Conservation (phyloP, 2,888 invertebrate species). For the Malacosoma neustria region DNA sequence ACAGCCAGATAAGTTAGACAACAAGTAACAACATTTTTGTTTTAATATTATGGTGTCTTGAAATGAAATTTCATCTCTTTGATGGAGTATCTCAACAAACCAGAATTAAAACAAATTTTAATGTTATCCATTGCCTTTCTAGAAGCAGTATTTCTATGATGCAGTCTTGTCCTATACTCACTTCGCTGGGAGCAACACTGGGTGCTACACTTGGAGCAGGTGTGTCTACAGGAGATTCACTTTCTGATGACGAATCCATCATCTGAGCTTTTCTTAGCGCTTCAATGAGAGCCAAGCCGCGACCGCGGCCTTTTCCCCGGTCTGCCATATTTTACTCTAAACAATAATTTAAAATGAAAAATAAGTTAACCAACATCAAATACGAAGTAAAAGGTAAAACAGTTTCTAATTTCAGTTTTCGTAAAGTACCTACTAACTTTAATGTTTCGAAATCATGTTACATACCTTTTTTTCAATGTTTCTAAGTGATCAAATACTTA, state of each 20-base stretch:
- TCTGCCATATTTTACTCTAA: conserved; percentile 37
- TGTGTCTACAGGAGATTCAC: conserved; percentile 27
- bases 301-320: conserved; percentile 44
- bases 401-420: background rate
- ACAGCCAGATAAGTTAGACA: no score
- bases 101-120: no score
- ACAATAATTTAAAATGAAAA: background rate
- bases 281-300: conserved; percentile 50
- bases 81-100: no score
- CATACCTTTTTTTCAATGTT: no score
- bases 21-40: no score
- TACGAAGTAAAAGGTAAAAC: background rate
- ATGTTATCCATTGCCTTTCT: no score
- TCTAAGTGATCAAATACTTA: no score
- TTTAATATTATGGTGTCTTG: no score
- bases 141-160: no score
- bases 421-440: background rate
- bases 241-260: conserved; percentile 29
- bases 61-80: no score
- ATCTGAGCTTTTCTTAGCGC: conserved; percentile 42
- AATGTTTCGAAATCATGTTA: background rate
- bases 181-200: conserved; percentile 34
- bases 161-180: no score
- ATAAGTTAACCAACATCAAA: background rate
- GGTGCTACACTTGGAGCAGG: conserved; percentile 25